Percentiles rank a stretch among this genome's conserved stretches.
Conservation (phyloP, 2,797 vertebrate genomes). For the Pseudochaenichthys georgianus region DNA sequence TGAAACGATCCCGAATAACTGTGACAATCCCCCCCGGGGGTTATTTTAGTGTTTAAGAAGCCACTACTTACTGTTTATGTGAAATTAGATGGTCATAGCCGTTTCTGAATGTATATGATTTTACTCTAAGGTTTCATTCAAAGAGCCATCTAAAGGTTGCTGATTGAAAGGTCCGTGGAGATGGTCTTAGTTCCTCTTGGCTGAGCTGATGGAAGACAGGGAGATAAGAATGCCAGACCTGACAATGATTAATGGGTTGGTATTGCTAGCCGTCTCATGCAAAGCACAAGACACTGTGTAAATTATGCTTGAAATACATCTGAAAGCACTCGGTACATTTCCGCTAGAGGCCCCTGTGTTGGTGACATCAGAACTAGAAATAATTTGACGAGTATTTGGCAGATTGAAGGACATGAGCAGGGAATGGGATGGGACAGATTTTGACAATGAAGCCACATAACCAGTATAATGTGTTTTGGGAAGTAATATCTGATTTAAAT, state of each 20-base stretch:
- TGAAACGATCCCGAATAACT: conserved; percentile 29
- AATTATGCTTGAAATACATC: conserved; percentile 56
- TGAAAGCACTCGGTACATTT: conserved; percentile 47
- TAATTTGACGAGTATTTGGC: conserved; percentile 57
- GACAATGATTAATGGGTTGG: conserved; percentile 73
- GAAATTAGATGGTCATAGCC: conserved; percentile 43
- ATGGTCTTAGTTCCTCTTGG: conserved; percentile 69
- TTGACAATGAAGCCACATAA: conserved; percentile 46
- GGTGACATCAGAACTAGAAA: conserved; percentile 48
- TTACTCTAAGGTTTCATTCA: conserved; percentile 54
- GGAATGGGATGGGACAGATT: conserved; percentile 33
- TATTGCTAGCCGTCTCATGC: conserved; percentile 53
- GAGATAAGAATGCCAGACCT: conserved; percentile 63
- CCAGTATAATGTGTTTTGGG: conserved; percentile 47
- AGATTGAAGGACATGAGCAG: conserved; percentile 47
- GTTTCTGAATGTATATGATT: conserved; percentile 37
- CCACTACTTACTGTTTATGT: conserved; percentile 33
- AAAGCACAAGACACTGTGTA: conserved; percentile 52
- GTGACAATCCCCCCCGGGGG: conserved; percentile 30
- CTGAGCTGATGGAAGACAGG: conserved; percentile 57
- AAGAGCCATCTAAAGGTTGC: conserved; percentile 47
- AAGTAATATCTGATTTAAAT: conserved; percentile 65
- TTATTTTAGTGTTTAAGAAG: conserved; percentile 32
- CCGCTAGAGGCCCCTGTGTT: conserved; percentile 15
- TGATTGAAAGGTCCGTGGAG: conserved; percentile 68